Evolutionary conservation across 2,113 vertebrate species (phyloP), one percentile per base, ranked within the genome.

Genomic region (Chloroceryle aenea): DNA sequence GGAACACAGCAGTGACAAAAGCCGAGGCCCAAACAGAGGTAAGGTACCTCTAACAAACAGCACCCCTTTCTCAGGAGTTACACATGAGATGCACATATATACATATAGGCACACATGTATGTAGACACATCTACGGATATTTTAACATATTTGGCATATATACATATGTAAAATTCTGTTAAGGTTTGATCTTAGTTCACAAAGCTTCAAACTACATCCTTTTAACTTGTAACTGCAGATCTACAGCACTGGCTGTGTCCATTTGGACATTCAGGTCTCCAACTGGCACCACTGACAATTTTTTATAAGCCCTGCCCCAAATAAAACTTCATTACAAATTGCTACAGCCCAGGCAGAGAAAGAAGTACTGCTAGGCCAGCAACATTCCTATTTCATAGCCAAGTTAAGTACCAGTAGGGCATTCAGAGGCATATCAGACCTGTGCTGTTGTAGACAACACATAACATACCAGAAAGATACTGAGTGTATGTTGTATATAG

Each of bases 51-150:
- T 50, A 55, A 48, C 20, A 45, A 50, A 27, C 34, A 90, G 63
- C 58, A 61, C 10, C 6, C 2, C 56, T 55, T 61, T 50, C 40
- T 40, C 27, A 32, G 6, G 52, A 68, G 23, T 26, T 55, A 32
- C 32, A 94, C 61, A 6, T 3, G 25, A 89, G 34, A n/a, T 9
- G 69, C 10, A 74, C 26, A 45, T 1, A 42, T 1, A 29, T 7
- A 22, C 5, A 48, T 10, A 12, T 1, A 25, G 9, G 6, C 20
- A 29, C 8, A 15, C 23, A 8, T 1, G 9, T 32, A 14, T 62
- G 23, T 6, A 61, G 18, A 9, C 50, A 59, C 29, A 61, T 4
- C 2, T 9, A 53, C 8, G 4, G 12, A 53, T 7, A n/a, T 8
- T 73, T 64, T 32, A 29, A 36, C 15, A 29, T 59, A 63, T 36